Conservation (phyloP, 2,797 vertebrate genomes). For the Sebastes minor region DNA sequence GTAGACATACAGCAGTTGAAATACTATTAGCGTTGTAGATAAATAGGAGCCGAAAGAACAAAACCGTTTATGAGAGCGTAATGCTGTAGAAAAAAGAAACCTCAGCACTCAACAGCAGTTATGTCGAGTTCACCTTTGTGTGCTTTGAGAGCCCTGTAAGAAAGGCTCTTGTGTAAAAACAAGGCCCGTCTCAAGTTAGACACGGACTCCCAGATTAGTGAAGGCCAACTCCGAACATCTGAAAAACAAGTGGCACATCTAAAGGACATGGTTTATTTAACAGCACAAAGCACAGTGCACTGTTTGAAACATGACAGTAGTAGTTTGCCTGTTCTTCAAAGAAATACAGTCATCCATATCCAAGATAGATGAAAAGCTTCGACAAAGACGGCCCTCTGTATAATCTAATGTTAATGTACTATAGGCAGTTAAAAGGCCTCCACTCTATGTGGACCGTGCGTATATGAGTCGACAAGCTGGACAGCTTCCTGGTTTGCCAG, state of each 20-base stretch:
- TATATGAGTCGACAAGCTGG: not conserved
- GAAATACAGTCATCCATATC: constrained; percentile 31
- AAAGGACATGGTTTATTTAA: constrained; percentile 58
- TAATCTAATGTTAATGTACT: constrained; percentile 17
- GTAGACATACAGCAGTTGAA: constrained; percentile 43
- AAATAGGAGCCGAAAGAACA: constrained; percentile 54
- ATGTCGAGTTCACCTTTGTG: constrained; percentile 39
- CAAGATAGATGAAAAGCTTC: constrained; percentile 10
- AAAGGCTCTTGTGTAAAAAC: constrained; percentile 45
- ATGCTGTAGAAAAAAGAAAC: constrained; percentile 46
- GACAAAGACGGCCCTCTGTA: not conserved
- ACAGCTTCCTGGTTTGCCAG: not conserved
- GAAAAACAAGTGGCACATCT: constrained; percentile 49
- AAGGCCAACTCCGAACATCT: constrained; percentile 43
- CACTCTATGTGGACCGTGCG: not conserved
- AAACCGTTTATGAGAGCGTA: constrained; percentile 44
- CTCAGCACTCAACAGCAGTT: constrained; percentile 31
- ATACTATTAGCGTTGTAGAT: constrained; percentile 52
- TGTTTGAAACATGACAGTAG: constrained; percentile 24
- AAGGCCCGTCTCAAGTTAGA: constrained; percentile 53
- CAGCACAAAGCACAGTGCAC: constrained; percentile 9
- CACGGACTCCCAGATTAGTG: constrained; percentile 54
- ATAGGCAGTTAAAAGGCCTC: not conserved
- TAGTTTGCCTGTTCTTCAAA: constrained; percentile 17
- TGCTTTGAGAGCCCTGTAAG: constrained; percentile 31